These are phyloP conservation scores for Amazona vittata DNA, from an alignment of 2,113 vertebrate genomes.

Conservation along the genomic window DNA sequence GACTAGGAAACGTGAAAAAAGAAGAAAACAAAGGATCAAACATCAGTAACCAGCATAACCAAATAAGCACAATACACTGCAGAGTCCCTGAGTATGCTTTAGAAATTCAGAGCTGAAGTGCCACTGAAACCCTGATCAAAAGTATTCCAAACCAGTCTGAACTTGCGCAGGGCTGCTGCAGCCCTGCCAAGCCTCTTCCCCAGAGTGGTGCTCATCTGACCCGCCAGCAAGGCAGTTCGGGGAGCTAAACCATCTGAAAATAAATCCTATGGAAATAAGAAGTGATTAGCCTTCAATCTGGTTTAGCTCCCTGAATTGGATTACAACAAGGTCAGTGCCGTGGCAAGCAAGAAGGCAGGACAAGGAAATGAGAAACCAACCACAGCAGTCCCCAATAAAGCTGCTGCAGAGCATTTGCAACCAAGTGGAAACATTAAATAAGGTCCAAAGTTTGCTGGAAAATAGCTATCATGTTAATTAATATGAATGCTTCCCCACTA, in stretches of 20 bases:
- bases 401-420: not conserved
- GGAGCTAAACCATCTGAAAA: not conserved
- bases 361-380: not conserved
- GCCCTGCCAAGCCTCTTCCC: not conserved
- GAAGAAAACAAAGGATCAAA: not conserved
- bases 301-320: not conserved
- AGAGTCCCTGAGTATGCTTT: not conserved
- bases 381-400: not conserved
- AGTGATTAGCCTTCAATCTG: not conserved
- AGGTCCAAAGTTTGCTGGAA: not conserved
- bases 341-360: not conserved
- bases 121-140: not conserved
- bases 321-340: not conserved
- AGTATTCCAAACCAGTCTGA: not conserved
- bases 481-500: not conserved
- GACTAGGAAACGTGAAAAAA: constrained; percentile 62
- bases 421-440: not conserved
- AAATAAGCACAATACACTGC: not conserved
- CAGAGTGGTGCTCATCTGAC: not conserved
- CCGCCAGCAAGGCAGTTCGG: not conserved
- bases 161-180: not conserved
- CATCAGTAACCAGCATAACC: not conserved
- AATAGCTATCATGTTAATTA: not conserved
- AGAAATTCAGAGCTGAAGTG: not conserved
- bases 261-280: not conserved